These are phyloP conservation scores for Phenganax stokvisi DNA, from an alignment of 92 coral and sea anemone species.

Conservation along the genomic window DNA sequence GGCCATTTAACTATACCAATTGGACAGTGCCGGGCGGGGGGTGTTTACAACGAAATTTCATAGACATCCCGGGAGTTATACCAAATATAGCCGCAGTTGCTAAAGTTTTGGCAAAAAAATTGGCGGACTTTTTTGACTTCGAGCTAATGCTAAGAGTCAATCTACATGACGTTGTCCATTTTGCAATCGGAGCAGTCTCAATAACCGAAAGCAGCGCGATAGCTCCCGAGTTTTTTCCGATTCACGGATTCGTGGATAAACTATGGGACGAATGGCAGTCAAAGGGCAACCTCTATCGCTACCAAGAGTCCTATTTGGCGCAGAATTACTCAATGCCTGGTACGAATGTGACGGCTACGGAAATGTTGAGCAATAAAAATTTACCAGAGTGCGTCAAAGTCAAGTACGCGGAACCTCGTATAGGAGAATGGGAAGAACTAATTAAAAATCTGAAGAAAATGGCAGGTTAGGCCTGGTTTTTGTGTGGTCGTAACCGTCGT, in stretches of 20 bases:
- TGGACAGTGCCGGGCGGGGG: conserved; percentile 16
- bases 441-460: not conserved
- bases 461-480: conserved; percentile 12
- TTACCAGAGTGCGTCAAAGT: conserved; percentile 21
- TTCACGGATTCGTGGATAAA: conserved; percentile 19
- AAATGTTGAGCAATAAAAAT: not conserved
- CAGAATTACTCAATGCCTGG: conserved; percentile 17
- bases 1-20: not conserved
- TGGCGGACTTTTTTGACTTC: conserved; percentile 1
- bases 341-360: not conserved
- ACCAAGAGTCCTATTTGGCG: conserved; percentile 15
- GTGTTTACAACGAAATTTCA: conserved; percentile 7
- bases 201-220: not conserved
- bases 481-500: not conserved
- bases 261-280: conserved; percentile 20
- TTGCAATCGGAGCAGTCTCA: conserved; percentile 1
- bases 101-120: conserved; percentile 9
- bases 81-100: conserved; percentile 3
- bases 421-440: conserved; percentile 15
- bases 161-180: conserved; percentile 10
- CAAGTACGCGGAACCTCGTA: conserved; percentile 1
- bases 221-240: conserved; percentile 20
- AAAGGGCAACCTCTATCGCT: conserved; percentile 1
- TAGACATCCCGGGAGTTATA: not conserved
- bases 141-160: conserved; percentile 13